phyloP scores from a whole-genome alignment of 2,113 vertebrate genomes.

The Actenoides lindsayi region DNA sequence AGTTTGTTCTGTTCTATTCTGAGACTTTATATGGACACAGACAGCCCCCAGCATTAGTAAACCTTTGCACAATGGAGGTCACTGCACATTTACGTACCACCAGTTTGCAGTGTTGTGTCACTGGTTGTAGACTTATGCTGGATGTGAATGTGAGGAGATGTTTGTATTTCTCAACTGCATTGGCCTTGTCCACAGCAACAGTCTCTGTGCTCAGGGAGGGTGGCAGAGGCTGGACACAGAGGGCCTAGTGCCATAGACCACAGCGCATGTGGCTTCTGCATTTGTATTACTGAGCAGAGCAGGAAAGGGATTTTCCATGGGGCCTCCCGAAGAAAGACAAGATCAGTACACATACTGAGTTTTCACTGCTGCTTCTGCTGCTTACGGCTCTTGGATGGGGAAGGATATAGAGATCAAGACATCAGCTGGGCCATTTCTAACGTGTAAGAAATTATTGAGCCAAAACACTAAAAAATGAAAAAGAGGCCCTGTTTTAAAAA shows the following conservation, averaged over 20 bases:
- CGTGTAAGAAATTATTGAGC: neutral
- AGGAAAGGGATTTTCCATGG: neutral
- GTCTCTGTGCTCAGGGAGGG: neutral
- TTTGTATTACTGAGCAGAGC: neutral
- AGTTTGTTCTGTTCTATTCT: neutral
- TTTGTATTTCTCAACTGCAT: neutral
- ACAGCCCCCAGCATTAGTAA: rapidly evolving
- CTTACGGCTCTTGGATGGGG: neutral
- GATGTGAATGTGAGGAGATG: neutral
- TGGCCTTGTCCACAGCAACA: rapidly evolving
- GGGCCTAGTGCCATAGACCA: rapidly evolving
- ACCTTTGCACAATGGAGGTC: neutral
- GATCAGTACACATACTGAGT: neutral
- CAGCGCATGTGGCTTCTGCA: rapidly evolving
- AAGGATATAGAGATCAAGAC: neutral
- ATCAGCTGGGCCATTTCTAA: slow-evolving; percentile 12
- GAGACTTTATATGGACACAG: neutral
- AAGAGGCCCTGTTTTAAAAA: neutral
- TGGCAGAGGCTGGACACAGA: neutral
- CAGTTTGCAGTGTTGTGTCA: no score
- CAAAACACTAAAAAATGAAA: slow-evolving; percentile 14
- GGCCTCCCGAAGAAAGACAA: neutral
- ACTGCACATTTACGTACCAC: neutral
- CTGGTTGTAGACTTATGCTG: neutral
- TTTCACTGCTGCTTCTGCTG: neutral